Percentiles rank a stretch among this genome's conserved stretches.
Evolutionary conservation across 2,797 vertebrate species (phyloP).

Genomic region (Poeciliopsis presidionis): DNA sequence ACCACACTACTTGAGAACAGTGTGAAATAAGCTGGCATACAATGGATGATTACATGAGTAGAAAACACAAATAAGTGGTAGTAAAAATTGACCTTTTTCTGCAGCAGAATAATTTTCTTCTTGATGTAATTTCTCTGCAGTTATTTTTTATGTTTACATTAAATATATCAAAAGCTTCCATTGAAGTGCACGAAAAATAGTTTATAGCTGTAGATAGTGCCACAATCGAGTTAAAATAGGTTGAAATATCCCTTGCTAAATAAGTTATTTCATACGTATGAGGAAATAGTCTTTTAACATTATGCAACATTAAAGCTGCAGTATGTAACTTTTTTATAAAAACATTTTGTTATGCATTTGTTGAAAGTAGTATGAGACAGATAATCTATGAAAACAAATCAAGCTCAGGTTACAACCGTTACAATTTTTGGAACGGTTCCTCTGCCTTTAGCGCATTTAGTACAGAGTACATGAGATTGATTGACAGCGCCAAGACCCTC

Average conservation of each 20-base stretch:
- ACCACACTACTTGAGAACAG: background rate
- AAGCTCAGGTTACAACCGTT: too few relatives aligned
- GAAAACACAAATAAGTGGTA: background rate
- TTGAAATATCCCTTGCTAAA: background rate
- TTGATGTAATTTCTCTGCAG: background rate
- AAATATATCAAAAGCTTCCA: background rate
- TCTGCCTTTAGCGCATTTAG: too few relatives aligned
- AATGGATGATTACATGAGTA: background rate
- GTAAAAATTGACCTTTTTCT: background rate
- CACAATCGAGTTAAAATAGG: background rate
- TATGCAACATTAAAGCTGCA: background rate
- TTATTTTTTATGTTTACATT: background rate
- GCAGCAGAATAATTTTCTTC: background rate
- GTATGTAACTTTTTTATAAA: too few relatives aligned
- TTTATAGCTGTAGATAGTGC: background rate
- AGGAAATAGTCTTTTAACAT: background rate
- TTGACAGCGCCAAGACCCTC: too few relatives aligned
- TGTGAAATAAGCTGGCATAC: background rate
- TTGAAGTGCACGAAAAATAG: background rate
- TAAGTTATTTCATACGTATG: background rate
- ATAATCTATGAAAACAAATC: too few relatives aligned
- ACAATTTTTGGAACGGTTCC: too few relatives aligned
- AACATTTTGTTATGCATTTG: too few relatives aligned
- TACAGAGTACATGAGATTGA: too few relatives aligned
- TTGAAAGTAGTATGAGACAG: too few relatives aligned